Evolutionary conservation across 2,888 invertebrate species (phyloP), one percentile per base, ranked within the genome.

Genomic region (Dioctria linearis): DNA sequence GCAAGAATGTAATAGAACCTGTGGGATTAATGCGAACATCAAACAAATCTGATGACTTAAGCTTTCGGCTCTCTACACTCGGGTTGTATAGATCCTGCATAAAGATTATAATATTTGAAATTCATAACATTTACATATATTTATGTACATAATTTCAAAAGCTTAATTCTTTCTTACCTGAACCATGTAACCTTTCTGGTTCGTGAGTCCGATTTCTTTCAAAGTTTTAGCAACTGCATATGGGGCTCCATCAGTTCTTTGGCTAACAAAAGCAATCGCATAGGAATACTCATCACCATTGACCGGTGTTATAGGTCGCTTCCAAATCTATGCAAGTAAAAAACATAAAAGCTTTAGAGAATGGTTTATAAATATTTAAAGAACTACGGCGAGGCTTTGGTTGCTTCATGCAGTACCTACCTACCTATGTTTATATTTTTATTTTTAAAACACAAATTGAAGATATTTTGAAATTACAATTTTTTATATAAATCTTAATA

Each of bases 211-310:
- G 11, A 90, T 82, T 57, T 88, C 87, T 42, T 85, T 84, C 0
- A 90, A 82, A 5, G 85, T 84, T 54, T 87, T 84, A 4, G 83
- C 84, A 39, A 88, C 83, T 6, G 85, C 78, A 80, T 86, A 87
- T 2, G 90, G 90, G 13, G 87, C 85, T 9, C 90, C 90, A 84
- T 90, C 90, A 3, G 85, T 82, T 2, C 90, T 87, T 3, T 87
- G 87, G 81, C 89, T 90, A 3, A 89, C 87, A 83, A 90, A 89
- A 46, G 90, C 90, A 11, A 90, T 85, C 3, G 90, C 90, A 84
- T 88, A 90, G 2, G 90, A 92, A 83, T 87, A 84, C 51, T 89
- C 84, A 11, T 86, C 86, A 40, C 79, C 81, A 49, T 82, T 83
- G 2, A 86, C 82, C 0, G 90, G 90, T 4, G 85, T 85, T 39